Conservation (phyloP, 2,888 invertebrate species). For the Poecilobothrus nobilitatus region DNA sequence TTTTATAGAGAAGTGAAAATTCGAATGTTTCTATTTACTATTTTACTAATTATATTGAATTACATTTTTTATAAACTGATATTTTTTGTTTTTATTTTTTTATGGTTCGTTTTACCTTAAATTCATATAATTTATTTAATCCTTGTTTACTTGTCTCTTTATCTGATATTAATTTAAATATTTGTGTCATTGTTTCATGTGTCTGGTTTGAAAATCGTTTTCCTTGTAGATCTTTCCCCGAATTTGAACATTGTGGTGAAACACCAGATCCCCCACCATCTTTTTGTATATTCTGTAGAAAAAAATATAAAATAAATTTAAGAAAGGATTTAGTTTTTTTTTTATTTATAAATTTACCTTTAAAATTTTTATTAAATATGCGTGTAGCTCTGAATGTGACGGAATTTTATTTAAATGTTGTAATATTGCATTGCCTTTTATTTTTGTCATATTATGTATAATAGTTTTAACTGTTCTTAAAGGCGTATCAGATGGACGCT, state of each 20-base stretch:
- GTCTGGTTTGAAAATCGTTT: constrained; percentile 63
- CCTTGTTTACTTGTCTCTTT: constrained; percentile 81
- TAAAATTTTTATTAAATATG: constrained; percentile 73
- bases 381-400: constrained; percentile 73
- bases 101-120: constrained; percentile 40
- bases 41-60: no score
- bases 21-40: no score
- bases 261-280: constrained; percentile 46
- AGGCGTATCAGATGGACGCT: constrained; percentile 75
- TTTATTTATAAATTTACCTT: constrained; percentile 48
- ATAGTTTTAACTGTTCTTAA: constrained; percentile 87
- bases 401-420: constrained; percentile 69
- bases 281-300: constrained; percentile 47
- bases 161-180: constrained; percentile 82
- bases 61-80: no score
- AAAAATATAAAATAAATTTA: no score
- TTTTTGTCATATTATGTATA: constrained; percentile 82
- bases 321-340: background rate
- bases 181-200: constrained; percentile 80
- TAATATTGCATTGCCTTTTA: constrained; percentile 74
- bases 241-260: constrained; percentile 35
- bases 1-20: no score
- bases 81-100: no score
- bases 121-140: constrained; percentile 46
- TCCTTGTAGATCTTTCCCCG: constrained; percentile 40